Percentiles rank a stretch among this genome's conserved stretches.
Conservation (phyloP, 2,113 vertebrate genomes). For the Chrysochloris asiatica region DNA sequence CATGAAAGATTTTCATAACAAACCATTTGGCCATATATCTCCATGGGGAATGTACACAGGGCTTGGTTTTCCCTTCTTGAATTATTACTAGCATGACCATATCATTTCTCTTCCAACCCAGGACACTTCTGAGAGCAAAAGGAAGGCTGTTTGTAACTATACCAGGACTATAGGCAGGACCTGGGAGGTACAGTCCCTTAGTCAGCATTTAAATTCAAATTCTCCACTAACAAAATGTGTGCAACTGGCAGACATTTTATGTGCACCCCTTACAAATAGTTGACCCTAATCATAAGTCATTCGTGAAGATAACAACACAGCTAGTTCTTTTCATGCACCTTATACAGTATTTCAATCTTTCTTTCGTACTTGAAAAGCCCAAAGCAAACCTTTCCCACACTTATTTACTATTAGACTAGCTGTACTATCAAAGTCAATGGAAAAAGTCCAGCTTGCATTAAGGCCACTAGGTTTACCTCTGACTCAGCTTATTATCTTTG, state of each 20-base stretch:
- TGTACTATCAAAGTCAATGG: constrained; percentile 50
- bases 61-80: constrained; percentile 13
- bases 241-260: background rate
- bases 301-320: constrained; percentile 43
- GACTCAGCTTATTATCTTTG: background rate
- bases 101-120: constrained; percentile 52
- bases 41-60: constrained; percentile 2
- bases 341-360: constrained; percentile 41
- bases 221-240: background rate
- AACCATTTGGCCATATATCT: constrained; percentile 48
- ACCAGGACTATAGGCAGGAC: background rate
- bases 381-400: constrained; percentile 11
- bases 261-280: background rate
- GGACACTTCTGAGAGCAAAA: constrained; percentile 14
- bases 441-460: background rate
- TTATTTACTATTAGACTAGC: background rate
- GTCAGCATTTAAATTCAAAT: constrained; percentile 29
- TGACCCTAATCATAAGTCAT: constrained; percentile 28
- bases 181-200: background rate
- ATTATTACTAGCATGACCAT: background rate
- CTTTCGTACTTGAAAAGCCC: constrained; percentile 37
- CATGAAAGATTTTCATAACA: constrained; percentile 50
- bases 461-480: background rate
- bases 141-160: constrained; percentile 10
- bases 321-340: background rate